Percentiles rank a stretch among this genome's conserved stretches.
phyloP scores from a whole-genome alignment of 2,888 invertebrate genomes.

The Taphrorychus bicolor region DNA sequence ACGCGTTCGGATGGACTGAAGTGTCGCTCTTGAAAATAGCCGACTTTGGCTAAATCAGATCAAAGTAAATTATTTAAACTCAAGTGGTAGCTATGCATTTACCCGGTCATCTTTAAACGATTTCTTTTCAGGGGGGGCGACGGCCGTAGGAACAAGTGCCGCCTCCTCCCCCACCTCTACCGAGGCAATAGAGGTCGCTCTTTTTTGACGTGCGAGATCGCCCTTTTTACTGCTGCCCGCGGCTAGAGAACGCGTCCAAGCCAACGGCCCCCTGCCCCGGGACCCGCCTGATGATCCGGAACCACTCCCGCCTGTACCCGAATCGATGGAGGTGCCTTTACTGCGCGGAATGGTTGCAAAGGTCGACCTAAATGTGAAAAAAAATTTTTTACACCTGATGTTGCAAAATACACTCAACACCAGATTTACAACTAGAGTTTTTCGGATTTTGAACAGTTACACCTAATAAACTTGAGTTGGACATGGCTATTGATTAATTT shows the following conservation, averaged over 20 bases:
- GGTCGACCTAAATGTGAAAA: conserved; percentile 31
- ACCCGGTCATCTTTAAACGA: conserved; percentile 49
- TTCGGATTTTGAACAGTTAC: too few species aligned
- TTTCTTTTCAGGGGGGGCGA: conserved; percentile 62
- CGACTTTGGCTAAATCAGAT: conserved; percentile 15
- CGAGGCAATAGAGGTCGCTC: conserved; percentile 52
- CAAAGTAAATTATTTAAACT: too few species aligned
- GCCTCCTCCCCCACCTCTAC: conserved; percentile 65
- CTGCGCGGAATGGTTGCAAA: conserved; percentile 43
- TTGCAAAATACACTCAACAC: too few species aligned
- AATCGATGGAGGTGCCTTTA: conserved; percentile 43
- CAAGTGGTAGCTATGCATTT: neutral
- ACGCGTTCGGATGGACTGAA: conserved; percentile 35
- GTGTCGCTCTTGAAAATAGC: conserved; percentile 11
- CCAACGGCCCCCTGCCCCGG: conserved; percentile 39
- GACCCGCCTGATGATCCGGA: conserved; percentile 17
- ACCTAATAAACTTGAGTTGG: too few species aligned
- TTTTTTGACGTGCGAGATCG: conserved; percentile 49
- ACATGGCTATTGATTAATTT: too few species aligned
- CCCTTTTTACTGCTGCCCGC: conserved; percentile 64
- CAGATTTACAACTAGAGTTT: too few species aligned
- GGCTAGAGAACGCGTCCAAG: conserved; percentile 60
- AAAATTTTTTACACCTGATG: too few species aligned
- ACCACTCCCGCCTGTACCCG: conserved; percentile 58
- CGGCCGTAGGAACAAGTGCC: conserved; percentile 57